A percentile compares a stretch with the other conserved stretches of the same genome.
Conservation (phyloP, 2,113 vertebrate genomes). For the Muscicapa adusta region DNA sequence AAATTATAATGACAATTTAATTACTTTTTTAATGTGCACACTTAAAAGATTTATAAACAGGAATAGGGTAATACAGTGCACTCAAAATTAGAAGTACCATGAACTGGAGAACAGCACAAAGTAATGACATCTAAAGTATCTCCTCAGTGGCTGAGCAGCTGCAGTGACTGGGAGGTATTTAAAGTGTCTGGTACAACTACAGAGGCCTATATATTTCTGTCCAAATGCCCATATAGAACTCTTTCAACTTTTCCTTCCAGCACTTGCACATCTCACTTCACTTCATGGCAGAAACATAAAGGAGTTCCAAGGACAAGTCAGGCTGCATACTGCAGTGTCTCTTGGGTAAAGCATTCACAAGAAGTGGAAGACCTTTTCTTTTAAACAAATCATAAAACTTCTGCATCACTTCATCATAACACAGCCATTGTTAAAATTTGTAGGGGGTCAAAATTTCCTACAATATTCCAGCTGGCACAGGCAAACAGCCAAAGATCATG, state of each 20-base stretch:
- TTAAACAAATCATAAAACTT: neutral
- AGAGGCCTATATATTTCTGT: neutral
- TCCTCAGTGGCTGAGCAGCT: neutral
- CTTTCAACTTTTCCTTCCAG: neutral
- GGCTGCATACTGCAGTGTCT: neutral
- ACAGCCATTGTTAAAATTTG: neutral
- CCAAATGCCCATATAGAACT: fast-evolving
- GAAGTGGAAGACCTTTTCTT: neutral
- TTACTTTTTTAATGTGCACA: constrained; percentile 77
- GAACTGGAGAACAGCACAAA: neutral
- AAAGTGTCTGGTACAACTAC: neutral
- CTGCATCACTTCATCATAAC: neutral
- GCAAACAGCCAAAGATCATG: neutral
- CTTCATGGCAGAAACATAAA: neutral
- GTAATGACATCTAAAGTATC: neutral
- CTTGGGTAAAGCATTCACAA: neutral
- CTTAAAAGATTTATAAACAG: constrained; percentile 82
- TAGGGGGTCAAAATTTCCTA: neutral
- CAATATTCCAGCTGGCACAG: neutral
- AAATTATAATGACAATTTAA: constrained; percentile 81
- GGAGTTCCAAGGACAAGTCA: neutral
- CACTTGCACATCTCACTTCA: fast-evolving
- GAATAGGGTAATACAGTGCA: constrained; percentile 45
- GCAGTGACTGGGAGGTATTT: neutral
- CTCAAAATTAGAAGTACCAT: neutral